These are phyloP conservation scores for Corythornis cristatus DNA, from an alignment of 2,113 vertebrate species.

Conservation along the genomic window DNA sequence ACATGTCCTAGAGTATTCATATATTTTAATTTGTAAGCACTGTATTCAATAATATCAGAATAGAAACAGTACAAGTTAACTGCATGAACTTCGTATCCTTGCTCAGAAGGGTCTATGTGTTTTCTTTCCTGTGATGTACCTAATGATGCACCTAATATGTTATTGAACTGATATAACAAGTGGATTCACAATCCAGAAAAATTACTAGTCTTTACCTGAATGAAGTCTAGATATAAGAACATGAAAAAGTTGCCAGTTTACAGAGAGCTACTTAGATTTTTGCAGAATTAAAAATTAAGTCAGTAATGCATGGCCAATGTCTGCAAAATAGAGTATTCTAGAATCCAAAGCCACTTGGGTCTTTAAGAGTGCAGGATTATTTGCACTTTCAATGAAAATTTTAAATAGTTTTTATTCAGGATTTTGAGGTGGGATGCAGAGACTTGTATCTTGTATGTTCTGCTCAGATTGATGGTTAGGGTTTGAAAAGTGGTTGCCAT, in stretches of 20 bases:
- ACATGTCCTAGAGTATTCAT: background rate
- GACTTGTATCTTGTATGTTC: conserved; percentile 74
- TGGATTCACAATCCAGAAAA: background rate
- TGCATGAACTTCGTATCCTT: background rate
- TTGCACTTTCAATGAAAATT: background rate
- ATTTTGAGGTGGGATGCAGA: background rate
- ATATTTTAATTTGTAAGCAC: background rate
- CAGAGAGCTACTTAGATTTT: background rate
- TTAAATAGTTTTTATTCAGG: background rate
- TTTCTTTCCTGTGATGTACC: background rate
- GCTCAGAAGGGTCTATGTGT: background rate
- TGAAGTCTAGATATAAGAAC: background rate
- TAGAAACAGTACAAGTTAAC: background rate
- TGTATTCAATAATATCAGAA: background rate
- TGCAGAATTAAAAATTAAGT: background rate
- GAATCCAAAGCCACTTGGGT: background rate
- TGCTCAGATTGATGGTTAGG: conserved; percentile 73
- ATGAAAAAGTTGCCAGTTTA: background rate
- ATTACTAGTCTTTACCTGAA: background rate
- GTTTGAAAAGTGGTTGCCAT: conserved; percentile 67
- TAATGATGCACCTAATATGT: background rate
- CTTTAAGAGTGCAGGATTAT: background rate
- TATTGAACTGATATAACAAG: background rate
- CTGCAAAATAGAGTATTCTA: background rate
- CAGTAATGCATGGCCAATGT: background rate